Evolutionary conservation across 2,888 invertebrate genomes (phyloP).

Genomic region (Sarcophaga variegata): DNA sequence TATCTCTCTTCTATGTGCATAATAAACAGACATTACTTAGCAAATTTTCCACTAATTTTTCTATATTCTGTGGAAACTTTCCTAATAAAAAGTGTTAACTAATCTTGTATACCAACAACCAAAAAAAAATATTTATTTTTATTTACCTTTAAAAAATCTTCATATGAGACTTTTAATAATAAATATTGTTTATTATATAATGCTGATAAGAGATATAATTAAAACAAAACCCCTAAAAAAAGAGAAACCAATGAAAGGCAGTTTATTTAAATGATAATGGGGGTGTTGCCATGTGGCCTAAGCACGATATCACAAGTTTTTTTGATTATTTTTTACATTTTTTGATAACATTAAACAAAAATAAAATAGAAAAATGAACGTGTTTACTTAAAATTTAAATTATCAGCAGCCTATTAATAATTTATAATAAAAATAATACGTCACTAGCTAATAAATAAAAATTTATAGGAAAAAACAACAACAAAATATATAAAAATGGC

Average conservation of each 20-base stretch:
- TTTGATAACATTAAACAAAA: not conserved
- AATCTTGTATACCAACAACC: not conserved
- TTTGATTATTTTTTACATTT: not conserved
- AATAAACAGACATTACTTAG: not conserved
- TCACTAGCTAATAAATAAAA: too few species aligned
- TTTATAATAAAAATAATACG: too few species aligned
- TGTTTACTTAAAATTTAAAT: too few species aligned
- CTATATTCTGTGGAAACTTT: not conserved
- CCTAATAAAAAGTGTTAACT: not conserved
- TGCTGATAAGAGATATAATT: not conserved
- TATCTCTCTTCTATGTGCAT: too few species aligned
- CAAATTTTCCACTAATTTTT: not conserved
- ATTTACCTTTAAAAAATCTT: too few species aligned
- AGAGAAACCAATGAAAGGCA: not conserved
- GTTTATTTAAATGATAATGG: not conserved
- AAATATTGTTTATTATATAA: not conserved
- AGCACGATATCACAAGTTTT: not conserved
- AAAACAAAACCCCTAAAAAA: not conserved
- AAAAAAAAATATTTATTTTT: too few species aligned
- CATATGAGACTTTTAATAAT: not conserved
- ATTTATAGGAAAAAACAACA: too few species aligned
- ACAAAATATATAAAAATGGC: too few species aligned
- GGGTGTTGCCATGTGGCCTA: not conserved
- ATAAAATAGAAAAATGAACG: not conserved
- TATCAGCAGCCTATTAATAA: too few species aligned